Percentiles rank a stretch among this genome's conserved stretches.
These are phyloP conservation scores for Nannobrachium achirus DNA, from an alignment of 2,113 vertebrate genomes.

Conservation along the genomic window DNA sequence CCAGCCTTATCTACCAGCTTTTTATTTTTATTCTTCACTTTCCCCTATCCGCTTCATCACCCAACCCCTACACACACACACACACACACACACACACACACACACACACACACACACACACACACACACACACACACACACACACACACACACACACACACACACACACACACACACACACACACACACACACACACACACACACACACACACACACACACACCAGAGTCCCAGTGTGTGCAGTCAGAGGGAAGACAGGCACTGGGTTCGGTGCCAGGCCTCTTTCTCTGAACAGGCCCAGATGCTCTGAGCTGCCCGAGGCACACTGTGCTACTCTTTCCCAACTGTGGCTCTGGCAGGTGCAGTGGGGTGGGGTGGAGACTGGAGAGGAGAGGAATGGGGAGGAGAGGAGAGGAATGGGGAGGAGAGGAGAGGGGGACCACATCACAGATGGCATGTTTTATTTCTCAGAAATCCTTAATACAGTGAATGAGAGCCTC, in stretches of 20 bases:
- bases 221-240: too few species aligned
- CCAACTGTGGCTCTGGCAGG: conserved; percentile 18
- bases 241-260: too few species aligned
- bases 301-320: conserved; percentile 17
- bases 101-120: conserved; percentile 3
- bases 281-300: too few species aligned
- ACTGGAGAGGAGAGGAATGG: conserved; percentile 10
- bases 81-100: conserved; percentile 3
- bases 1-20: conserved; percentile 26
- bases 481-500: too few species aligned
- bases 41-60: conserved; percentile 16
- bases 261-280: too few species aligned
- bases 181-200: too few species aligned
- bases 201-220: too few species aligned
- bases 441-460: too few species aligned
- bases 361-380: not conserved
- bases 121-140: not conserved
- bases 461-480: too few species aligned
- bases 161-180: too few species aligned
- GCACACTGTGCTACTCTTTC: conserved; percentile 29
- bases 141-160: too few species aligned
- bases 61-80: conserved; percentile 16
- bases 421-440: not conserved
- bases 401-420: conserved; percentile 3
- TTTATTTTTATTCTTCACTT: conserved; percentile 45